These are phyloP conservation scores for Dioctria rufipes DNA, from an alignment of 2,888 invertebrate species.

Conservation along the genomic window DNA sequence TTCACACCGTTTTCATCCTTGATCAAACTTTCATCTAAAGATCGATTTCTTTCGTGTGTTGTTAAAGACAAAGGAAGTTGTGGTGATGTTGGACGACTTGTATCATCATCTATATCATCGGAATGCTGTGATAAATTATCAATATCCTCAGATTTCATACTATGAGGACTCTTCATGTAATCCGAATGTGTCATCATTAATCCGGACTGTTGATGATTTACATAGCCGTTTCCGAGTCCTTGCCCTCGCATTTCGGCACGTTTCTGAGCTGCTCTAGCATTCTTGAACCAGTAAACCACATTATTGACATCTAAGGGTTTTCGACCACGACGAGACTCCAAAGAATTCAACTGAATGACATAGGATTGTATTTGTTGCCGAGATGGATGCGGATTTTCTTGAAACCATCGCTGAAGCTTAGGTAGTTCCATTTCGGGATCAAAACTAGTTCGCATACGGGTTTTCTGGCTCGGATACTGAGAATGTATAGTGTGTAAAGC, in stretches of 20 bases:
- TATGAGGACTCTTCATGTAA: conserved; percentile 78
- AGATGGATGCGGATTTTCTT: conserved; percentile 97
- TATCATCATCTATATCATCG: conserved; percentile 81
- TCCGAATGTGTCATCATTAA: conserved; percentile 76
- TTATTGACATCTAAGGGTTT: conserved; percentile 96
- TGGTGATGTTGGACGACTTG: conserved; percentile 77
- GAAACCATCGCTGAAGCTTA: conserved; percentile 96
- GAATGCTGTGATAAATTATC: conserved; percentile 78
- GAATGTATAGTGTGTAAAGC: conserved; percentile 82
- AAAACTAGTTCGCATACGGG: conserved; percentile 96
- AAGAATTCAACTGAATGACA: conserved; percentile 91
- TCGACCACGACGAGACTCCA: conserved; percentile 92
- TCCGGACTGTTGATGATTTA: conserved; percentile 70
- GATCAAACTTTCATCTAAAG: background rate
- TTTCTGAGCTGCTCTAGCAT: conserved; percentile 95
- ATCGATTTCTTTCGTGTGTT: conserved; percentile 72
- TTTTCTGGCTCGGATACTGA: conserved; percentile 81
- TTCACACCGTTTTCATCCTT: conserved; percentile 57
- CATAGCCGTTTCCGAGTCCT: conserved; percentile 69
- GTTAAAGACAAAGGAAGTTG: conserved; percentile 81
- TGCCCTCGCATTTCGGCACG: conserved; percentile 84
- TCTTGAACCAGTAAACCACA: conserved; percentile 98
- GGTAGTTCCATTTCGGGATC: conserved; percentile 97
- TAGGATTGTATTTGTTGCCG: conserved; percentile 97
- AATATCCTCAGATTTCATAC: conserved; percentile 76